These are phyloP conservation scores for Agriopis leucophaearia DNA, from an alignment of 2,888 invertebrate species.

Conservation along the genomic window DNA sequence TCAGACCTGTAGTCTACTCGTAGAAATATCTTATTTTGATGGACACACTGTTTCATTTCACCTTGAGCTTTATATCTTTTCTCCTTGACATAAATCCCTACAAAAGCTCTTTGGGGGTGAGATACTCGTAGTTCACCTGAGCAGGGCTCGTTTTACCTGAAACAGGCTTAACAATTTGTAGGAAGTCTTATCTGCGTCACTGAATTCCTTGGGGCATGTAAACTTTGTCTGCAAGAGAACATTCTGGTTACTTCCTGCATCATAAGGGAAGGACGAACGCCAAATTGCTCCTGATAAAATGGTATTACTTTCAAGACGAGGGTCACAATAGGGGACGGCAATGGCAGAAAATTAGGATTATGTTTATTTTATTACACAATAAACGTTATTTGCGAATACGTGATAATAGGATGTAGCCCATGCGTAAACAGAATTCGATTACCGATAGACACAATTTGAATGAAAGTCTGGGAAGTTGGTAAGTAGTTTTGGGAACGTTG, in stretches of 20 bases:
- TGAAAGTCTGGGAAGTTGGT: slow-evolving; percentile 2
- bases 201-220: slow-evolving; percentile 26
- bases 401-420: slow-evolving; percentile 20
- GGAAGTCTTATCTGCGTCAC: slow-evolving; percentile 36
- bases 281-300: slow-evolving; percentile 33
- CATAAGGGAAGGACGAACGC: slow-evolving; percentile 32
- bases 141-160: slow-evolving; percentile 32
- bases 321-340: slow-evolving; percentile 32
- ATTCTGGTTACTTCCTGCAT: slow-evolving; percentile 35
- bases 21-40: not conserved
- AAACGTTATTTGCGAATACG: slow-evolving; percentile 24
- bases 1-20: too few relatives aligned
- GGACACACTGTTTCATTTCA: slow-evolving; percentile 3
- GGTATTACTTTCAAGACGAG: slow-evolving; percentile 32
- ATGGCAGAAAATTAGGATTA: slow-evolving; percentile 34
- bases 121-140: slow-evolving; percentile 30
- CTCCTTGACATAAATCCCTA: slow-evolving; percentile 25
- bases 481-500: not conserved
- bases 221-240: slow-evolving; percentile 21
- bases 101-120: slow-evolving; percentile 18
- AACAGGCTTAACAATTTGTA: slow-evolving; percentile 38
- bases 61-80: slow-evolving; percentile 15
- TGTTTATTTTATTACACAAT: slow-evolving; percentile 35
- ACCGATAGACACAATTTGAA: slow-evolving; percentile 10
- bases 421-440: slow-evolving; percentile 19